Percentiles rank a stretch among this genome's conserved stretches.
Evolutionary conservation across 2,113 vertebrate genomes (phyloP).

Genomic region (Hyla sarda): DNA sequence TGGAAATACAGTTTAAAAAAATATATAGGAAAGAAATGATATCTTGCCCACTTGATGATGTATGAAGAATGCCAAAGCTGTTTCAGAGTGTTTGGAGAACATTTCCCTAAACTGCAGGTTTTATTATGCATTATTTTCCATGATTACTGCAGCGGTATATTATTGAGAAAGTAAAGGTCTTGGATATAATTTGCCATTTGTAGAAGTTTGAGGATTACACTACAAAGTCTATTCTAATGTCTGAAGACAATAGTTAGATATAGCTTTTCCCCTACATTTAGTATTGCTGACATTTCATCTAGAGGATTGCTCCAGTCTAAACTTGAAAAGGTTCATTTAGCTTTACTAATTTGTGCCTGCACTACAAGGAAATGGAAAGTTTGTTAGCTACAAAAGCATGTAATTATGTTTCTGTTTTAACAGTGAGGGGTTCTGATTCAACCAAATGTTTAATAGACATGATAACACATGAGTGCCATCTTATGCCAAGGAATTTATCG

Average conservation of each 20-base stretch:
- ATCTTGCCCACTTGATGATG: too few relatives aligned
- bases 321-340: background rate
- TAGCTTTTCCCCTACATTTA: background rate
- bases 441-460: background rate
- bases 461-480: background rate
- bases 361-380: background rate
- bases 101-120: background rate
- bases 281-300: constrained; percentile 11
- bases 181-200: background rate
- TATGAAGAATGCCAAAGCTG: background rate
- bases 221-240: background rate
- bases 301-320: background rate
- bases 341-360: background rate
- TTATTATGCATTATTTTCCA: background rate
- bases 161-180: background rate
- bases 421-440: background rate
- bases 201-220: background rate
- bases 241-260: background rate
- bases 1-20: too few relatives aligned
- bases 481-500: background rate
- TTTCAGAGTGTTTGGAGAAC: background rate
- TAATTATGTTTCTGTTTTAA: background rate
- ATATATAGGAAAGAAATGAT: too few relatives aligned
- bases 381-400: background rate
- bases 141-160: background rate